Percentiles rank a stretch among this genome's conserved stretches.
phyloP scores from a whole-genome alignment of 1,140 invertebrate genomes.

The Harlomillsia oculata region DNA sequence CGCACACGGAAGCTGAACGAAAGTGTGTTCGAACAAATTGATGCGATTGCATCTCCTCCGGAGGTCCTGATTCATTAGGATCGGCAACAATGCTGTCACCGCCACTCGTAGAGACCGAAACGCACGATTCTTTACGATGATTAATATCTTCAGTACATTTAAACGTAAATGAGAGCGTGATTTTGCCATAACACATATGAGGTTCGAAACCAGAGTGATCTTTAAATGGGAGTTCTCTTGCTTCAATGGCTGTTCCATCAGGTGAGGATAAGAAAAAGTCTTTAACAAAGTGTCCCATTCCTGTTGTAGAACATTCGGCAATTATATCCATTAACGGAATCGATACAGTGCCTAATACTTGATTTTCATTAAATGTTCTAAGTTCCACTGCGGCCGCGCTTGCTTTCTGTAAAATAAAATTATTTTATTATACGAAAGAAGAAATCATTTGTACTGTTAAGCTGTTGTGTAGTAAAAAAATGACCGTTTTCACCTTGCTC shows the following conservation, averaged over 20 bases:
- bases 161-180: slow-evolving; percentile 65
- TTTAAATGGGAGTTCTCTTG: slow-evolving; percentile 48
- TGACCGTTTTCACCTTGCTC: slow-evolving; percentile 16
- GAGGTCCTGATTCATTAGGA: slow-evolving; percentile 16
- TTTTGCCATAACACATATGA: slow-evolving; percentile 78
- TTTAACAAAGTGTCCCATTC: slow-evolving; percentile 66
- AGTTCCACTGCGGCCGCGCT: slow-evolving; percentile 1
- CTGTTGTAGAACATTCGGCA: slow-evolving; percentile 66
- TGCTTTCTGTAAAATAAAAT: background rate
- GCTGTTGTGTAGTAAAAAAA: background rate
- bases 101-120: slow-evolving; percentile 12
- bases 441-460: too few species aligned
- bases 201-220: slow-evolving; percentile 78
- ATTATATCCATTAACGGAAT: slow-evolving; percentile 64
- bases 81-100: slow-evolving; percentile 15
- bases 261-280: slow-evolving; percentile 44
- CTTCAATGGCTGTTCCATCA: slow-evolving; percentile 35
- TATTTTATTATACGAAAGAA: background rate
- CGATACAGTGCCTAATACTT: slow-evolving; percentile 65
- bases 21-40: slow-evolving; percentile 79
- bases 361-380: slow-evolving; percentile 19
- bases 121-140: slow-evolving; percentile 23
- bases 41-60: slow-evolving; percentile 42
- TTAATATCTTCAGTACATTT: slow-evolving; percentile 36
- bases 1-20: slow-evolving; percentile 72